A percentile compares a stretch with the other conserved stretches of the same genome.
phyloP scores from a whole-genome alignment of 2,797 vertebrate species.

The Anguilla pacifica region DNA sequence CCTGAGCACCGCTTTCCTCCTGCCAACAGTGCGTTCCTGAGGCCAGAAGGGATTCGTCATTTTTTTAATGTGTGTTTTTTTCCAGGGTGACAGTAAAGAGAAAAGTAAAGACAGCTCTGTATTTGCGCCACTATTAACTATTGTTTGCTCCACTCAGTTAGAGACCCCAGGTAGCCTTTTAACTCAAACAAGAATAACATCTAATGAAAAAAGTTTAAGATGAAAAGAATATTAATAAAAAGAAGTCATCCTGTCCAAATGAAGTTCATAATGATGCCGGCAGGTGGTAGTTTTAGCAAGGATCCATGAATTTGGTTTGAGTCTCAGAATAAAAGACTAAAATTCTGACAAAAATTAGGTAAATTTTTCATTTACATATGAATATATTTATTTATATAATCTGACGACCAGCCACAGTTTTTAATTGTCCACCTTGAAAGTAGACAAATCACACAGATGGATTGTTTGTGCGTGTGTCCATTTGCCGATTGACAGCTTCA shows the following conservation, averaged over 20 bases:
- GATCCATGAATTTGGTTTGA: background rate
- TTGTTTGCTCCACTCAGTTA: background rate
- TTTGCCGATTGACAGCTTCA: background rate
- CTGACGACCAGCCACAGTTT: background rate
- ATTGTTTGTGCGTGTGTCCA: slow-evolving; percentile 3
- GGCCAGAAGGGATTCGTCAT: background rate
- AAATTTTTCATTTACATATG: background rate
- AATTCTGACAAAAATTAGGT: background rate
- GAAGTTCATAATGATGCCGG: background rate
- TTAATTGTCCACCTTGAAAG: background rate
- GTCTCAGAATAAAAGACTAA: background rate
- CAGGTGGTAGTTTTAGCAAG: background rate
- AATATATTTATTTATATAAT: slow-evolving; percentile 3
- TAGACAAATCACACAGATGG: background rate
- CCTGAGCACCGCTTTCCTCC: background rate
- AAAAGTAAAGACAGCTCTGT: background rate
- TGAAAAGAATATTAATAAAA: background rate
- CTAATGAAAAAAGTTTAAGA: background rate
- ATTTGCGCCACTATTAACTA: background rate
- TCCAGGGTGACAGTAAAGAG: background rate
- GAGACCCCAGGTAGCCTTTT: too few relatives aligned
- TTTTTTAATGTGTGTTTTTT: background rate
- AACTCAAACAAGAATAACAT: background rate
- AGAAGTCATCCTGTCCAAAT: background rate
- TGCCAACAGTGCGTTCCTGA: background rate